Evolutionary conservation across 2,113 vertebrate genomes (phyloP).

Genomic region (Nibea coibor): DNA sequence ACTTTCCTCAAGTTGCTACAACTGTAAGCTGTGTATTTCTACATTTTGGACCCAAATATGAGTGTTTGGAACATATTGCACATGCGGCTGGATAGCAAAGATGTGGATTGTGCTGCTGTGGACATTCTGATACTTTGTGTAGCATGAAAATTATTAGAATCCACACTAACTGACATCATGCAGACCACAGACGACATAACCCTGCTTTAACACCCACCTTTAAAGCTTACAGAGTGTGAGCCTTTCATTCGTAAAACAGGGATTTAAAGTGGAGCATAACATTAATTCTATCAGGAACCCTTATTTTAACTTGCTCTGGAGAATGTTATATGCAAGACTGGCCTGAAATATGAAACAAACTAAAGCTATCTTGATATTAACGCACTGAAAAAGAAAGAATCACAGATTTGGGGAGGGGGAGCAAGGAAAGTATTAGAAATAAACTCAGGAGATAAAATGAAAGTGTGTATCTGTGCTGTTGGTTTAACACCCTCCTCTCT

Average conservation of each 20-base stretch:
- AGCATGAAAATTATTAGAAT: conserved; percentile 3
- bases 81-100: neutral
- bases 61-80: conserved; percentile 15
- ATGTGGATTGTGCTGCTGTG: neutral
- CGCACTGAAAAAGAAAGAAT: neutral
- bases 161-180: conserved; percentile 3
- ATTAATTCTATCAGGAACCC: neutral
- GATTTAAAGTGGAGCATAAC: neutral
- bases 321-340: neutral
- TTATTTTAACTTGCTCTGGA: neutral
- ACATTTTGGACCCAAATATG: neutral
- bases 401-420: neutral
- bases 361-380: conserved; percentile 25
- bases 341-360: neutral
- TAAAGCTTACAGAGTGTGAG: neutral
- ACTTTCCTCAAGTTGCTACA: neutral
- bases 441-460: conserved; percentile 21
- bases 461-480: conserved; percentile 14
- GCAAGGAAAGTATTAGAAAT: conserved; percentile 13
- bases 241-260: neutral
- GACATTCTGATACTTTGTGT: conserved; percentile 1
- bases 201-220: neutral
- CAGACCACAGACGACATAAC: neutral
- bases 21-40: conserved; percentile 9
- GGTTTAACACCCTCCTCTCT: conserved; percentile 19